A percentile compares a stretch with the other conserved stretches of the same genome.
These are phyloP conservation scores for Nanorana parkeri DNA, from an alignment of 2,113 vertebrate species.

Conservation along the genomic window DNA sequence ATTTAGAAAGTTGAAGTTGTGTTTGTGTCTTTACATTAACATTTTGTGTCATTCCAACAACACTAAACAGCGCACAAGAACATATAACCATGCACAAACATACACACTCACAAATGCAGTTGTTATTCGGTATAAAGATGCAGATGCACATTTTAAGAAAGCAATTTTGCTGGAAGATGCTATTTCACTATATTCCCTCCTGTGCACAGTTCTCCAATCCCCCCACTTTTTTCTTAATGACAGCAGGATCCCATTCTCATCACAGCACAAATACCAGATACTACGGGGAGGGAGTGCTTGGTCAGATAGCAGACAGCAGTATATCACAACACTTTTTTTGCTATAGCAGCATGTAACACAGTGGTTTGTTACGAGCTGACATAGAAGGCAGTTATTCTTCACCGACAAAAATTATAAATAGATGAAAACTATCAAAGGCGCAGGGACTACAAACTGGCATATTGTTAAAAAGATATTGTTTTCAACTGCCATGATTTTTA, in stretches of 20 bases:
- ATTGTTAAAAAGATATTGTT: too few relatives aligned
- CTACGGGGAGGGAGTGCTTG: conserved; percentile 34
- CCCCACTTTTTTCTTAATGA: conserved; percentile 22
- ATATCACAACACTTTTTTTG: conserved; percentile 47
- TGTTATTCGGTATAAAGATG: neutral
- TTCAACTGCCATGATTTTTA: too few relatives aligned
- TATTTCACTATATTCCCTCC: conserved; percentile 23
- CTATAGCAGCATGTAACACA: conserved; percentile 43
- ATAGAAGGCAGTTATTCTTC: conserved; percentile 3
- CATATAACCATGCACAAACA: too few relatives aligned
- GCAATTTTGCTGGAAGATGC: conserved; percentile 14
- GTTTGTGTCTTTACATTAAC: too few relatives aligned
- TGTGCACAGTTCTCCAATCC: conserved; percentile 44
- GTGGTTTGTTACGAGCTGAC: conserved; percentile 16
- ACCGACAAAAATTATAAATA: conserved; percentile 1
- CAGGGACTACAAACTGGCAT: neutral
- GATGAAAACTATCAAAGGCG: conserved; percentile 2
- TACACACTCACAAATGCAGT: too few relatives aligned
- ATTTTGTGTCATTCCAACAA: too few relatives aligned
- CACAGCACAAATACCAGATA: conserved; percentile 9
- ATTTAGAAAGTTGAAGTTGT: too few relatives aligned
- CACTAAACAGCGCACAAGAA: too few relatives aligned
- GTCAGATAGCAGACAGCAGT: conserved; percentile 40
- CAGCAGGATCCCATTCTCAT: conserved; percentile 42
- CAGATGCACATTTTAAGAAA: conserved; percentile 18